phyloP scores from a whole-genome alignment of 1,140 invertebrate species.

The Hylyphantes graminicola region DNA sequence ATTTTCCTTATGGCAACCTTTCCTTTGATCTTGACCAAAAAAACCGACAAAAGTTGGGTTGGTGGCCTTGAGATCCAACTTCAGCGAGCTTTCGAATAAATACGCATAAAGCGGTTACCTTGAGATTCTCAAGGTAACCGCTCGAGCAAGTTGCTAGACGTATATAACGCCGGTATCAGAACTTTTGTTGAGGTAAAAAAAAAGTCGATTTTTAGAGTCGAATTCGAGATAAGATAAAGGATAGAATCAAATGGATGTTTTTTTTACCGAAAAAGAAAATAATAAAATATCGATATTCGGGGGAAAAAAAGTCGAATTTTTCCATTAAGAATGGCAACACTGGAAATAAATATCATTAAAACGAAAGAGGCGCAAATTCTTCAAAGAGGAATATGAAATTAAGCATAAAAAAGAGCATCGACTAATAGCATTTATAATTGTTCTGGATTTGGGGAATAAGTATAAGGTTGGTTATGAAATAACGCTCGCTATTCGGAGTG shows the following conservation, averaged over 20 bases:
- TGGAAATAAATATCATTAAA: slow-evolving; percentile 1
- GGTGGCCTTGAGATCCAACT: no score
- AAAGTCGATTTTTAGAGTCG: not conserved
- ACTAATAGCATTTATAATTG: not conserved
- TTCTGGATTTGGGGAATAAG: not conserved
- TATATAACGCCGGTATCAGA: no score
- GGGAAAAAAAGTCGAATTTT: not conserved
- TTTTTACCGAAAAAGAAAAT: not conserved
- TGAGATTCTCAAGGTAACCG: no score
- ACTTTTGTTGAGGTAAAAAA: no score
- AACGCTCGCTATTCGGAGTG: no score
- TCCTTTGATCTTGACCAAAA: no score
- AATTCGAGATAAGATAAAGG: not conserved
- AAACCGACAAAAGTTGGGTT: no score
- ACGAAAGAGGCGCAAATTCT: not conserved
- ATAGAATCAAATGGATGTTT: not conserved
- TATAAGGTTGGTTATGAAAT: no score
- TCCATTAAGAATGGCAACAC: not conserved
- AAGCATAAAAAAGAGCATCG: not conserved
- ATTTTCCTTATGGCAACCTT: no score
- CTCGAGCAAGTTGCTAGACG: no score
- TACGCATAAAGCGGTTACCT: no score
- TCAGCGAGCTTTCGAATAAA: no score
- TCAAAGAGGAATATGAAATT: not conserved
- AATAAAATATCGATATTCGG: not conserved